Percentiles rank a stretch among this genome's conserved stretches.
phyloP scores from a whole-genome alignment of 1,140 invertebrate genomes.

The Drosophila setifemur region DNA sequence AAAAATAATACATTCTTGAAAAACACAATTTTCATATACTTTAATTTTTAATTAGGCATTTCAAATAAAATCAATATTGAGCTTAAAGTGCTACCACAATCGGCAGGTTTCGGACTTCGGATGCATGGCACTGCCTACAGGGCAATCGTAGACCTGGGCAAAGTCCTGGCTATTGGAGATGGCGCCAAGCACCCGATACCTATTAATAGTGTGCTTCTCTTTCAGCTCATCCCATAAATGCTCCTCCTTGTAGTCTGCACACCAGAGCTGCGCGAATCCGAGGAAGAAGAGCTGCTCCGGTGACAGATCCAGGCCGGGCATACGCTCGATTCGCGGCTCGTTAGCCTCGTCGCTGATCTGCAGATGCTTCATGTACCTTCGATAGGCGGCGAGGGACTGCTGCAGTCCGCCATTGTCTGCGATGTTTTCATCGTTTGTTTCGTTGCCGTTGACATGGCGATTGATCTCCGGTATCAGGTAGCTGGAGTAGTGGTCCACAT shows the following conservation, averaged over 20 bases:
- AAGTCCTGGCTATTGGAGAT: slow-evolving; percentile 87
- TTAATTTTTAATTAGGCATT: no score
- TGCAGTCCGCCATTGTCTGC: slow-evolving; percentile 94
- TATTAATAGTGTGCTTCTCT: slow-evolving; percentile 64
- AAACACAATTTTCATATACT: no score
- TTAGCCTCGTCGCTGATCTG: slow-evolving; percentile 58
- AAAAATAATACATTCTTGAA: no score
- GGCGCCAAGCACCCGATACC: slow-evolving; percentile 86
- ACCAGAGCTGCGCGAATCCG: slow-evolving; percentile 91
- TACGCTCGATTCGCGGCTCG: slow-evolving; percentile 83
- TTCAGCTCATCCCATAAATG: slow-evolving; percentile 71
- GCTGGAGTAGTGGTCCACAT: slow-evolving; percentile 87
- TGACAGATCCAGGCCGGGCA: slow-evolving; percentile 92
- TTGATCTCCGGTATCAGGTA: slow-evolving; percentile 83
- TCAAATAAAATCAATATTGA: no score
- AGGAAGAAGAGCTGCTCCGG: slow-evolving; percentile 95
- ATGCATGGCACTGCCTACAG: slow-evolving; percentile 85
- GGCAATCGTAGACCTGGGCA: slow-evolving; percentile 85
- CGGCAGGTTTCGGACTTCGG: no score
- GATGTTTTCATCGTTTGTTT: slow-evolving; percentile 88
- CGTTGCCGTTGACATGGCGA: slow-evolving; percentile 84
- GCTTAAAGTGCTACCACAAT: no score
- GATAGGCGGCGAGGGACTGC: slow-evolving; percentile 93
- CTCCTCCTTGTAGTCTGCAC: slow-evolving; percentile 58
- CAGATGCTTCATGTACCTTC: slow-evolving; percentile 52